These are phyloP conservation scores for Cisticola juncidis DNA, from an alignment of 2,113 vertebrate species.

Conservation along the genomic window DNA sequence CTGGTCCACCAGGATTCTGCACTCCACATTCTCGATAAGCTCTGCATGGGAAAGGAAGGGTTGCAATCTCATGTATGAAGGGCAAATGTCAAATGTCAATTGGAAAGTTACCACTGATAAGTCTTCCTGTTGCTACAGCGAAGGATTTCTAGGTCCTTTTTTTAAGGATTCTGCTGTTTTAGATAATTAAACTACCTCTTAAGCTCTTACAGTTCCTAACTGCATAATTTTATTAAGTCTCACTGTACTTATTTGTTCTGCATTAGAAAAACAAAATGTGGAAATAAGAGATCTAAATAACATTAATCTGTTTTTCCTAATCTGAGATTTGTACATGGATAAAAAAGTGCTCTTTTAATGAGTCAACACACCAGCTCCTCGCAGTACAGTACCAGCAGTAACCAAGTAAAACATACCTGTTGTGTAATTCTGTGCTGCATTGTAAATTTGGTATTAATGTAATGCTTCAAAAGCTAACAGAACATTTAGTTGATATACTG, in stretches of 20 bases:
- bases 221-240: not conserved
- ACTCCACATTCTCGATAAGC: not conserved
- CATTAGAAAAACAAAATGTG: not conserved
- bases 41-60: not conserved
- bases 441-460: not conserved
- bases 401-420: not conserved
- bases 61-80: not conserved
- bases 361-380: not conserved
- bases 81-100: not conserved
- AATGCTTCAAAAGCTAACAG: conserved; percentile 40
- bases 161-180: not conserved
- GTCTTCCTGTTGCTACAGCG: not conserved
- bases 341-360: not conserved
- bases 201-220: not conserved
- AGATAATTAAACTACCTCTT: not conserved
- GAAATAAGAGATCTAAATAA: not conserved
- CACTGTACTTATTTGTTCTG: not conserved
- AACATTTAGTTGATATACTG: conserved; percentile 37
- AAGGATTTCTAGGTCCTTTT: not conserved
- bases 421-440: not conserved
- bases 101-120: not conserved
- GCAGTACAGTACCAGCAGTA: not conserved
- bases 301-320: not conserved
- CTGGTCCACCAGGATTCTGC: not conserved
- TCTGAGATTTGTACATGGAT: not conserved